These are phyloP conservation scores for Crossaster papposus DNA, from an alignment of 53 echinoderm and acorn worm genomes.

Conservation along the genomic window DNA sequence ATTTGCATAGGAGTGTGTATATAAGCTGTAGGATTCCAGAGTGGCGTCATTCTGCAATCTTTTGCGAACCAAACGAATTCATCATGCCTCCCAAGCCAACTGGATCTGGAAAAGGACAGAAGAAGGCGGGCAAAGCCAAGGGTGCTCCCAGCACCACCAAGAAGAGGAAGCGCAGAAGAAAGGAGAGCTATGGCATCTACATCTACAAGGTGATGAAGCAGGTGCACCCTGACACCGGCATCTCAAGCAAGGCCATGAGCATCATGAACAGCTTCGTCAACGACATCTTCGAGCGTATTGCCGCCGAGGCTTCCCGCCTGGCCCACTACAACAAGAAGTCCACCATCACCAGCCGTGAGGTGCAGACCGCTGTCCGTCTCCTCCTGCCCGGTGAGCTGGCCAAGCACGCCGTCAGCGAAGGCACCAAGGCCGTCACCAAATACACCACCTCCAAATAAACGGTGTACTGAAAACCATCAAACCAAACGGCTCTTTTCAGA, in stretches of 20 bases:
- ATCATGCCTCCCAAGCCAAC: constrained; percentile 85
- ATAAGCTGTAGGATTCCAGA: neutral
- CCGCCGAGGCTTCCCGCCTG: constrained; percentile 66
- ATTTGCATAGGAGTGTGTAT: constrained; percentile 34
- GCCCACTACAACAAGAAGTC: constrained; percentile 93
- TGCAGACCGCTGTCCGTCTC: constrained; percentile 83
- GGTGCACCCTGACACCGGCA: constrained; percentile 89
- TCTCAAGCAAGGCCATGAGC: constrained; percentile 75
- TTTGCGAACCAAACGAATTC: constrained; percentile 3
- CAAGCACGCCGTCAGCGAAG: constrained; percentile 85
- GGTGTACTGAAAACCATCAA: constrained; percentile 10
- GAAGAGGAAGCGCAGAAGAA: constrained; percentile 61
- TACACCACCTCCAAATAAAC: constrained; percentile 70
- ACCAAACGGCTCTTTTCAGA: constrained; percentile 89
- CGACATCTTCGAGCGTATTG: constrained; percentile 85
- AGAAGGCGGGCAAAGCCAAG: constrained; percentile 83
- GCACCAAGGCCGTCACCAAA: constrained; percentile 92
- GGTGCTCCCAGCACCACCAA: constrained; percentile 55
- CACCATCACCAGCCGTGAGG: constrained; percentile 84
- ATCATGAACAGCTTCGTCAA: constrained; percentile 92
- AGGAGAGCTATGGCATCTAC: constrained; percentile 90
- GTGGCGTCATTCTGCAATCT: neutral
- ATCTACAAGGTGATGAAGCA: constrained; percentile 93
- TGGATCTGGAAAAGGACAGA: constrained; percentile 79
- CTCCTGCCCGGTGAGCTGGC: constrained; percentile 88